Evolutionary conservation across 2,113 vertebrate genomes (phyloP).

Genomic region (Miniopterus natalensis): DNA sequence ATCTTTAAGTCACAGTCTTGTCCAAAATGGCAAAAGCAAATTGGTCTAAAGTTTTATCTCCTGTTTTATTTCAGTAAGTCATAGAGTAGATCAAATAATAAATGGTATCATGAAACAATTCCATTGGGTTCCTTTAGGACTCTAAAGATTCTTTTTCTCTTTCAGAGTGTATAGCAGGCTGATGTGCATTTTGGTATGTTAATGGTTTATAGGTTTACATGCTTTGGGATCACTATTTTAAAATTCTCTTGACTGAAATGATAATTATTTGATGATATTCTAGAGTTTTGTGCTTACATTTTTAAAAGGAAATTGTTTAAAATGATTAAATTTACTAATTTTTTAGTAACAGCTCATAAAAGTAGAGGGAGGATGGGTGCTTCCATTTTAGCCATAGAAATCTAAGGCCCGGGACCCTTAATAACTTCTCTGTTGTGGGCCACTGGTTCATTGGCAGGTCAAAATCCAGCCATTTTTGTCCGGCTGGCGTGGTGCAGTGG

Average conservation of each 20-base stretch:
- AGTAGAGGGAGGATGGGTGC: not conserved
- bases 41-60: not conserved
- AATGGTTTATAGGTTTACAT: not conserved
- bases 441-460: not conserved
- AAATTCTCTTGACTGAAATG: not conserved
- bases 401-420: not conserved
- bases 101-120: not conserved
- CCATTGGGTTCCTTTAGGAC: not conserved
- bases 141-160: not conserved
- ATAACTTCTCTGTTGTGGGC: not conserved
- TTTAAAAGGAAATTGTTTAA: not conserved
- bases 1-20: not conserved
- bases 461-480: conserved; percentile 30
- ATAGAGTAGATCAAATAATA: not conserved
- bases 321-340: not conserved
- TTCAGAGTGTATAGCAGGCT: not conserved
- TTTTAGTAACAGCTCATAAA: conserved; percentile 4
- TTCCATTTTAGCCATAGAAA: conserved; percentile 42
- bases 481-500: no score
- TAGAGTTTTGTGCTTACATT: not conserved
- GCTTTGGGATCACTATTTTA: conserved; percentile 32
- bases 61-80: not conserved
- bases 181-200: not conserved
- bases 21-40: not conserved
- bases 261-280: not conserved